These are phyloP conservation scores for Bolinopsis microptera DNA, from an alignment of 37 sponge, comb jelly and placozoan species.

Conservation along the genomic window DNA sequence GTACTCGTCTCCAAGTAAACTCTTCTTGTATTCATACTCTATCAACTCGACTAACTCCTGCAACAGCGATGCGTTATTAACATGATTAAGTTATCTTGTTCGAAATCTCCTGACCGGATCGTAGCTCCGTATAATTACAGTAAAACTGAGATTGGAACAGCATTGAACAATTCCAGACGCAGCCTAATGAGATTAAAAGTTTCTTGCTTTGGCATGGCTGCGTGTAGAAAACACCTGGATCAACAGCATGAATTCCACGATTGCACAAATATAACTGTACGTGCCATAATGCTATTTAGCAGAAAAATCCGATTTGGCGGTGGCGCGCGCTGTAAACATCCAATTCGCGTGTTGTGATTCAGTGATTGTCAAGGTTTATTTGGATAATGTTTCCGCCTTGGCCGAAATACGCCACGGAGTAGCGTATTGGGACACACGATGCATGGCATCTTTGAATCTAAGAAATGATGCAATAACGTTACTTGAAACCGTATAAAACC, in stretches of 20 bases:
- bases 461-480: no score
- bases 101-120: no score
- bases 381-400: background rate
- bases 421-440: no score
- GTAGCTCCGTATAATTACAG: no score
- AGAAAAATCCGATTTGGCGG: background rate
- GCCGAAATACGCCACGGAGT: background rate
- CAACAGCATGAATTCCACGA: background rate
- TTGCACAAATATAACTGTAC: background rate
- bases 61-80: no score
- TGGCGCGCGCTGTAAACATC: background rate
- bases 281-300: background rate
- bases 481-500: no score
- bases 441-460: no score
- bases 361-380: background rate
- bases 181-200: background rate
- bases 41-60: slow-evolving; percentile 33
- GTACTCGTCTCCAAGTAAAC: slow-evolving; percentile 28
- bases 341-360: background rate
- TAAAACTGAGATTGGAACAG: background rate
- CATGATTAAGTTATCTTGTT: no score
- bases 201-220: background rate
- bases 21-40: slow-evolving; percentile 20
- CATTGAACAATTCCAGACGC: background rate
- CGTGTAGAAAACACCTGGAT: background rate